Conservation (phyloP, 2,797 vertebrate species). For the Syngnathus rostellatus region DNA sequence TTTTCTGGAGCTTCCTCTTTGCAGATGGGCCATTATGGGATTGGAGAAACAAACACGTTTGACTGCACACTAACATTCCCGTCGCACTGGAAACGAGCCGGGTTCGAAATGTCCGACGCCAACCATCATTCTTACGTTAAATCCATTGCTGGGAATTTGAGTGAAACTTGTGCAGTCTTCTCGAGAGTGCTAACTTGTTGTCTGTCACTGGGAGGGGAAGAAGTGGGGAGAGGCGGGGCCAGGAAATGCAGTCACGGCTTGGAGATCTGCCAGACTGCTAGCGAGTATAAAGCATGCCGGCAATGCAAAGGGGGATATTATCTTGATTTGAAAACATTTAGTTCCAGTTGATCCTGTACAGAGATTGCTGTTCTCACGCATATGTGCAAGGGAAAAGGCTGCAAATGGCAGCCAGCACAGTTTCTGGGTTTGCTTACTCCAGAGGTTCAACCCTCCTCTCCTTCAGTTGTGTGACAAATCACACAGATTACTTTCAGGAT, state of each 20-base stretch:
- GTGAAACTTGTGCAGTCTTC: neutral
- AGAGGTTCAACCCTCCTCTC: constrained; percentile 17
- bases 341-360: constrained; percentile 65
- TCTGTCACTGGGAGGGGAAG: neutral
- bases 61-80: constrained; percentile 16
- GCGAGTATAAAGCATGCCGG: constrained; percentile 58
- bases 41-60: constrained; percentile 12
- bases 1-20: constrained; percentile 28
- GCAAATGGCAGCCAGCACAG: constrained; percentile 30
- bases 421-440: constrained; percentile 13
- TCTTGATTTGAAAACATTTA: constrained; percentile 71
- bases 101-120: neutral
- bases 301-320: constrained; percentile 64
- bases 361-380: constrained; percentile 66
- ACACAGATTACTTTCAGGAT: constrained; percentile 10
- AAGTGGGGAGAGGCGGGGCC: neutral
- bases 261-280: constrained; percentile 36
- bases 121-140: neutral
- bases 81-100: constrained; percentile 6
- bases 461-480: constrained; percentile 32
- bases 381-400: constrained; percentile 52
- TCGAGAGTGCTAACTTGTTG: constrained; percentile 9
- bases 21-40: constrained; percentile 32
- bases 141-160: neutral
- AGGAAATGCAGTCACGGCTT: constrained; percentile 47